These are phyloP conservation scores for Ichneumoninae sp. DNA, from an alignment of 2,888 invertebrate species.

Conservation along the genomic window DNA sequence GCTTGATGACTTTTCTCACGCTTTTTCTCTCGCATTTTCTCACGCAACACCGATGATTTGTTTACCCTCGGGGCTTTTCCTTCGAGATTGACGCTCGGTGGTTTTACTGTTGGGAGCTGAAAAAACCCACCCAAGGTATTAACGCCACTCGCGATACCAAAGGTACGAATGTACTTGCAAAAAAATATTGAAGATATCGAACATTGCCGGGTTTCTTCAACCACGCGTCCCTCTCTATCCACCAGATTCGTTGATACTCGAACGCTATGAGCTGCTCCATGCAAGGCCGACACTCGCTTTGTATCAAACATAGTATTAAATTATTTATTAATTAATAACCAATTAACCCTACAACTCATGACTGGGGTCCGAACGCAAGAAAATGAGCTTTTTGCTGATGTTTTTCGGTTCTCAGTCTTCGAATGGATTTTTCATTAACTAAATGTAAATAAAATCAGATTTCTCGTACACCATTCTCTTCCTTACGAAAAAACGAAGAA, in stretches of 20 bases:
- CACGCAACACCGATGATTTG: constrained; percentile 12
- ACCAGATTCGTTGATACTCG: constrained; percentile 78
- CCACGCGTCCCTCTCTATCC: constrained; percentile 73
- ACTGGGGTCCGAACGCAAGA: too few relatives aligned
- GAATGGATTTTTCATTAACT: too few relatives aligned
- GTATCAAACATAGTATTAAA: background rate
- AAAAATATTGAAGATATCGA: constrained; percentile 13
- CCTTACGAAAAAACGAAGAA: too few relatives aligned
- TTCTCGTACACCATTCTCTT: too few relatives aligned
- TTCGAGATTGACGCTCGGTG: constrained; percentile 33
- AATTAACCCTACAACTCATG: background rate
- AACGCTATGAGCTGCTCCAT: constrained; percentile 75
- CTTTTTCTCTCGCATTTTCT: constrained; percentile 15
- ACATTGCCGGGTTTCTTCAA: constrained; percentile 58
- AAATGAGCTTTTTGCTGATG: too few relatives aligned
- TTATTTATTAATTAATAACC: background rate
- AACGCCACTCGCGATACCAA: background rate
- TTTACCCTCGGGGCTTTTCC: constrained; percentile 33
- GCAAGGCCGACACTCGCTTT: constrained; percentile 71
- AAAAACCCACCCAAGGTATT: background rate
- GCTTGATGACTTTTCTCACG: constrained; percentile 18
- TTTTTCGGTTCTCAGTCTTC: too few relatives aligned
- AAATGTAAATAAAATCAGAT: too few relatives aligned
- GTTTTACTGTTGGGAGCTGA: constrained; percentile 39
- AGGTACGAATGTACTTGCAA: constrained; percentile 1